These are phyloP conservation scores for Barnardius zonarius DNA, from an alignment of 2,113 vertebrate genomes.

Conservation along the genomic window DNA sequence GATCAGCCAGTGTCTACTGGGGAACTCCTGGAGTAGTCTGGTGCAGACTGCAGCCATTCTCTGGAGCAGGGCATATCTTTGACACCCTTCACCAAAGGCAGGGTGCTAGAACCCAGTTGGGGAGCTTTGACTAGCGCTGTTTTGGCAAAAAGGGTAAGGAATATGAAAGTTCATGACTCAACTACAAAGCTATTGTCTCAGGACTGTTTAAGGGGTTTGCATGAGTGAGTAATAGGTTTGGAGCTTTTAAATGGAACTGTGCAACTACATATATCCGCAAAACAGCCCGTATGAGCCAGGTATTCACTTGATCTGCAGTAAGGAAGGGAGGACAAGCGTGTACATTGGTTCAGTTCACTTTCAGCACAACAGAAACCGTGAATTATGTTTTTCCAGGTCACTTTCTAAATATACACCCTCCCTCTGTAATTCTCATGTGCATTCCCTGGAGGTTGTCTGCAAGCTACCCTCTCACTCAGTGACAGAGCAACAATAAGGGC, in stretches of 20 bases:
- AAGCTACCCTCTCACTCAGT: not conserved
- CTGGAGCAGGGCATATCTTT: not conserved
- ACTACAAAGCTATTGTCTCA: not conserved
- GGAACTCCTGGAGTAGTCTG: not conserved
- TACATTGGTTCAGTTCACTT: not conserved
- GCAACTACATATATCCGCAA: not conserved
- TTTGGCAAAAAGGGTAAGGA: not conserved
- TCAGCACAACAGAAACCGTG: not conserved
- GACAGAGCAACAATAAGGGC: not conserved
- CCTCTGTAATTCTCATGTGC: not conserved
- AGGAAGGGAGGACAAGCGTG: not conserved
- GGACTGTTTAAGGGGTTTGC: not conserved
- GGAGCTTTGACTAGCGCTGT: not conserved
- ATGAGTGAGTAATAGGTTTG: not conserved
- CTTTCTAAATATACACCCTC: slow-evolving; percentile 8
- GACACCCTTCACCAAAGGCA: not conserved
- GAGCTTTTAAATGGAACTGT: not conserved
- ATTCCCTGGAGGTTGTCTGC: not conserved
- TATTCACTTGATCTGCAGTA: not conserved
- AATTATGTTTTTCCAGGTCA: slow-evolving; percentile 31
- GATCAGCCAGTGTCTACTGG: not conserved
- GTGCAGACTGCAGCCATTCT: not conserved
- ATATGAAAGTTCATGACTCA: not conserved
- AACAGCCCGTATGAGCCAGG: not conserved
- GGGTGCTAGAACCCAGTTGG: not conserved